Evolutionary conservation across 2,797 vertebrate genomes (phyloP), one percentile per base, ranked within the genome.

Genomic region (Lateolabrax maculatus): DNA sequence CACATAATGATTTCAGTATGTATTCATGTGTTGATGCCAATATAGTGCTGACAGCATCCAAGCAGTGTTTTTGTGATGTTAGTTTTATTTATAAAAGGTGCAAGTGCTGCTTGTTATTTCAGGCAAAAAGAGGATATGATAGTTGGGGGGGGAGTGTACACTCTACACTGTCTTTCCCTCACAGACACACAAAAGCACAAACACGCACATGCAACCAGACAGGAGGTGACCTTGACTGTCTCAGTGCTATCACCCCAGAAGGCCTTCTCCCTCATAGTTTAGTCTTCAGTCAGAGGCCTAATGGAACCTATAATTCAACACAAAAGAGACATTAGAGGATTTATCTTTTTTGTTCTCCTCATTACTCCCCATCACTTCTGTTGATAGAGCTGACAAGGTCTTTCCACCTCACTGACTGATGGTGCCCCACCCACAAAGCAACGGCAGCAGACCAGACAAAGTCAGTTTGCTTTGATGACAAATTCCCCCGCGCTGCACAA

Each of bases 161-260:
- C 9, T 43, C 37, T 7, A 1, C 1, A 11, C n/a, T 48, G 19
- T 55, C 44, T 44, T 10, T 39, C 6, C 37, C 27, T 41, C 56
- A 55, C 41, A 65, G 23, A 52, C 37, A 56, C 15, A 77, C 10
- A 53, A 37, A 57, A 6, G 4, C 48, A 74, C 39, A 69, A 71
- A 58, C 52, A 66, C 27, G 34, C 12, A 75, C 18, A 31, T 4
- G 37, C 2, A 49, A 61, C 1, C 75, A 83, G 68, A 84, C 23
- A 68, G 55, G 39, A 66, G 52, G 48, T 80, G 85, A 79, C 89
- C 87, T 90, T 88, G 81, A 52, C 25, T 27, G 31, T 64, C 70
- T 90, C 71, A 5, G 39, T 29, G 63, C 21, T 82, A 61, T 87
- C 68, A 77, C 13, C 36, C 34, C 49, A 69, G 36, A 37, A 48